Evolutionary conservation across 2,113 vertebrate species (phyloP), one percentile per base, ranked within the genome.

Genomic region (Lutjanus erythropterus): DNA sequence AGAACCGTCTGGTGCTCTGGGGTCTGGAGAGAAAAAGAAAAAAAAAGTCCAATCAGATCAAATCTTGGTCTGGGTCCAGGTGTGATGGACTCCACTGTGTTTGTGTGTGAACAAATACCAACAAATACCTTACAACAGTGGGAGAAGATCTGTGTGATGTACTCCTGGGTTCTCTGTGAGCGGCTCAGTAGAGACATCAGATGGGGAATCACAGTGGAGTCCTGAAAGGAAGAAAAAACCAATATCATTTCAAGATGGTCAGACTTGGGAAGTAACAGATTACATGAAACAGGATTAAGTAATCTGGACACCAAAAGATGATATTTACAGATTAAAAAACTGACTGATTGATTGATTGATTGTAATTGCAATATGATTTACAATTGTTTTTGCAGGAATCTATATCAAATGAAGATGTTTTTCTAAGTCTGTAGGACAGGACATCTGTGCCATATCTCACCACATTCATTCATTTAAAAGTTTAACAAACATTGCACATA

Each of bases 81-180:
- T 21, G 33, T 3, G 27, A 49, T 6, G 6, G 15, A 44, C 29
- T 56, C 37, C 39, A 16, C 8, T 11, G 21, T 73, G 71, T 75
- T 52, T 31, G 53, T 46, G 78, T 83, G 71, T 41, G 59, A 58
- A 44, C 42, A 65, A 75, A 75, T 76, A 78, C 65, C 67, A 81
- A 52, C 69, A 86, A 96, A 96, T 96, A 99, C 98, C 96, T 99
- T 99, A 96, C 98, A 99, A 95, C 98, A 99, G 92, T 99, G 97
- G 71, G 98, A 98, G 95, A 99, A 99, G 94, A 99, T 98, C 96
- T 99, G 98, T 75, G 97, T 99, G 93, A 98, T 98, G 94, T 99
- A 99, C 88, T 99, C 98, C 90, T 99, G 97, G 21, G 97, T 98
- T 76, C 96, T 96, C 88, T 95, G 96, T 71, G 97, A 98, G 93